phyloP scores from a whole-genome alignment of 2,888 invertebrate genomes.

The Scaeva pyrastri region DNA sequence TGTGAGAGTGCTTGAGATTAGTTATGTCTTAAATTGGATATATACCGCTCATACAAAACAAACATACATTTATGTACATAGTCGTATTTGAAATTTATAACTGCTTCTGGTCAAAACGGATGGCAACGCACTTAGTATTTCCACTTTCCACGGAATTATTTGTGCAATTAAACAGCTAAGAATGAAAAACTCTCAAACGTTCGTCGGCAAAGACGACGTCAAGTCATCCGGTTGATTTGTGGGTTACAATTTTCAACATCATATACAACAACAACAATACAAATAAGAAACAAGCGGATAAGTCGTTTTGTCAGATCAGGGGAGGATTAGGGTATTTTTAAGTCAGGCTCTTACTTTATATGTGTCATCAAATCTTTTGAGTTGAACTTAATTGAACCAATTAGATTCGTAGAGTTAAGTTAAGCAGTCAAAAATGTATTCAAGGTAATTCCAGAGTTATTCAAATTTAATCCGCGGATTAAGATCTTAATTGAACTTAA shows the following conservation, averaged over 20 bases:
- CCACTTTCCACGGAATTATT: constrained; percentile 64
- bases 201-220: neutral
- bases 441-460: no score
- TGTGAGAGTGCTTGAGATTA: constrained; percentile 35
- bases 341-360: no score
- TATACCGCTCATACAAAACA: no score
- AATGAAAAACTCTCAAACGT: constrained; percentile 36
- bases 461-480: no score
- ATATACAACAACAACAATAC: neutral
- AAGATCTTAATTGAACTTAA: no score
- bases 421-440: no score
- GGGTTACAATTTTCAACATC: constrained; percentile 46
- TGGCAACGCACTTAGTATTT: constrained; percentile 50
- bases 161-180: constrained; percentile 50
- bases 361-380: no score
- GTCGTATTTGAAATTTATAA: constrained; percentile 3
- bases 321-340: neutral
- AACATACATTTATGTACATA: no score
- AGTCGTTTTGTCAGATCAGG: neutral
- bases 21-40: constrained; percentile 36
- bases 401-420: no score
- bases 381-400: no score
- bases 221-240: constrained; percentile 54
- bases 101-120: constrained; percentile 26
- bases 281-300: constrained; percentile 12